Evolutionary conservation across 2,113 vertebrate genomes (phyloP).

Genomic region (Mustelus asterias): DNA sequence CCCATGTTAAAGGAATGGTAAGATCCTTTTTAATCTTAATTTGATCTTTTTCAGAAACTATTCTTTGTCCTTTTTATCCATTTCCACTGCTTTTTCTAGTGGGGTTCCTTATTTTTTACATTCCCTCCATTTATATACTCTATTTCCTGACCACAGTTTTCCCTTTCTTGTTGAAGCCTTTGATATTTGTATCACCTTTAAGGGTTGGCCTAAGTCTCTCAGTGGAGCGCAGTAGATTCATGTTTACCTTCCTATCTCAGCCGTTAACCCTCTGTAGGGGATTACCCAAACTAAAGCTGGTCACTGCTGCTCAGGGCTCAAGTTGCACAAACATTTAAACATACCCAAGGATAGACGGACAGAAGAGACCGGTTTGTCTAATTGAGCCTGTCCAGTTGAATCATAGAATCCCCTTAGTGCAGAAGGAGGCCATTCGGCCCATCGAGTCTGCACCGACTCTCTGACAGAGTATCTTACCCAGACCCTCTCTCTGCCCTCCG

Average conservation of each 20-base stretch:
- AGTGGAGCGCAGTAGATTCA: background rate
- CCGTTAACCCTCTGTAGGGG: too few species aligned
- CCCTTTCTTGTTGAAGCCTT: background rate
- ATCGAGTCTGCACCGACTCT: too few species aligned
- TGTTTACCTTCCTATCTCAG: background rate
- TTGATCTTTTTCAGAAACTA: background rate
- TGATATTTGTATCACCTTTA: background rate
- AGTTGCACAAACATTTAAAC: background rate
- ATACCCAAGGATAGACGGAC: background rate
- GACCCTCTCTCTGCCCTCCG: too few species aligned
- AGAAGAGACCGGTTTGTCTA: background rate
- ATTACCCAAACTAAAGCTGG: background rate
- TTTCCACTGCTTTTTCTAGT: background rate
- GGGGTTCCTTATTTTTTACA: background rate
- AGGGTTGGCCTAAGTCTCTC: background rate
- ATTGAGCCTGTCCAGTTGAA: background rate
- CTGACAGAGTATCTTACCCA: too few species aligned
- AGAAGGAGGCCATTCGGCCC: too few species aligned
- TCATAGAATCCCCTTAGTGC: too few species aligned
- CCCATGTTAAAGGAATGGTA: too few species aligned
- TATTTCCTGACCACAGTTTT: background rate
- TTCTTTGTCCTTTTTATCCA: background rate
- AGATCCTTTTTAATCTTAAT: background rate
- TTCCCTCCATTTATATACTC: background rate
- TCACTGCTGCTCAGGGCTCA: background rate